Base-by-base conservation (phyloP, 2,113 vertebrate species). In the Smithornis capensis region DNA sequence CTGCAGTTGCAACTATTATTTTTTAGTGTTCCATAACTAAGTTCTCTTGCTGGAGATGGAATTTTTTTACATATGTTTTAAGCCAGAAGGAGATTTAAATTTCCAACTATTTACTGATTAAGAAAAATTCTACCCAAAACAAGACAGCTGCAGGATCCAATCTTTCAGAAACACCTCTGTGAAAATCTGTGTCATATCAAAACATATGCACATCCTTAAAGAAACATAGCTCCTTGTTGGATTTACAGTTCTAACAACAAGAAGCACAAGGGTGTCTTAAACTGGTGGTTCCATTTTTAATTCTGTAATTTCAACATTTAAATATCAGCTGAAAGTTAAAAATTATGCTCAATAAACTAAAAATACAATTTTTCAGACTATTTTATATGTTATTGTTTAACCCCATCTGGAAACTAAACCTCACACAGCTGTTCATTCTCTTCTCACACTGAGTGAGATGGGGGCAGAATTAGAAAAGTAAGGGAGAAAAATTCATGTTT, bases 401-500 rank as follows among this genome's bases (percentile, higher is more conserved):
- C 5, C 10, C n/a, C 42, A 52, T 24, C 6, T 24, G 22, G 23
- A 27, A 78, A 57, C 42, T 37, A 53, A 78, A 3, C 27, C 6
- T 3, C 44, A 31, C 3, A 3, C 6, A 74, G 29, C 24, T 7
- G 2, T 14, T 60, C 6, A 1, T 6, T 59, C 6, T 55, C 29
- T 55, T 19, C 2, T 4, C 8, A 6, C 2, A 1, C 14, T 9
- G 2, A 6, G 33, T 18, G 19, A 8, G 29, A 52, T 27, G 28
- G 7, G 4, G 12, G 3, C 3, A 55, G 40, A 62, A 76, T 6
- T 24, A 6, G 19, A 68, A 70, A 28, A 33, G 3, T 47, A 19
- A 55, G 16, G 55, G 22, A 45, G 25, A 65, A 89, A 50, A 60
- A 1, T 49, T 3, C 17, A 0, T 17, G 3, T 31, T 62, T 62